Percentiles rank a stretch among this genome's conserved stretches.
phyloP scores from a whole-genome alignment of 2,113 vertebrate genomes.

The Syrmaticus mikado region DNA sequence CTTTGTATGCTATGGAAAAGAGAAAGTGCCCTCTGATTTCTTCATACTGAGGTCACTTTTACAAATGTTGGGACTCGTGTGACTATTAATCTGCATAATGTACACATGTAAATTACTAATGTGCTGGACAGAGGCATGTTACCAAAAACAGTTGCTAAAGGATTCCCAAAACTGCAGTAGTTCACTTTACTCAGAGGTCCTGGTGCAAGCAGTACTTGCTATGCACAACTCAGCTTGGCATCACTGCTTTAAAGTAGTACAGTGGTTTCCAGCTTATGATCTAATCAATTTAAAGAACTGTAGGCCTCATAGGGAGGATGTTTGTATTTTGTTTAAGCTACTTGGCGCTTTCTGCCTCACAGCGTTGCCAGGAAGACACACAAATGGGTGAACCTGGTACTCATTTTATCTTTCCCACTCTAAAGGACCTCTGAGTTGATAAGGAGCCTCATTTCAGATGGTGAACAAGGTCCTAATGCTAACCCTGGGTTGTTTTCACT shows the following conservation, averaged over 20 bases:
- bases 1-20: background rate
- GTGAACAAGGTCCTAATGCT: background rate
- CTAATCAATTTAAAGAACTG: constrained; percentile 68
- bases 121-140: background rate
- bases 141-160: background rate
- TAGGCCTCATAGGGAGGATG: background rate
- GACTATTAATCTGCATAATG: background rate
- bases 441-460: accelerated
- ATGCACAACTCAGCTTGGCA: constrained; percentile 13
- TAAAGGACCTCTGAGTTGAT: background rate
- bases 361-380: background rate
- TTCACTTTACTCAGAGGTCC: background rate
- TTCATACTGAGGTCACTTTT: background rate
- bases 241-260: constrained; percentile 54
- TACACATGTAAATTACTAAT: background rate
- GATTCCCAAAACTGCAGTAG: background rate
- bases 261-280: constrained; percentile 67
- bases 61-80: background rate
- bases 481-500: background rate
- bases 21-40: background rate
- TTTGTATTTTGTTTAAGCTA: constrained; percentile 62
- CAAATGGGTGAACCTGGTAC: background rate
- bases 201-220: constrained; percentile 32
- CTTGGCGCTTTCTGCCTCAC: background rate
- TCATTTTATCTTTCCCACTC: background rate